Base-by-base conservation (phyloP, 2,888 invertebrate species). In the Enchytraeus crypticus region DNA sequence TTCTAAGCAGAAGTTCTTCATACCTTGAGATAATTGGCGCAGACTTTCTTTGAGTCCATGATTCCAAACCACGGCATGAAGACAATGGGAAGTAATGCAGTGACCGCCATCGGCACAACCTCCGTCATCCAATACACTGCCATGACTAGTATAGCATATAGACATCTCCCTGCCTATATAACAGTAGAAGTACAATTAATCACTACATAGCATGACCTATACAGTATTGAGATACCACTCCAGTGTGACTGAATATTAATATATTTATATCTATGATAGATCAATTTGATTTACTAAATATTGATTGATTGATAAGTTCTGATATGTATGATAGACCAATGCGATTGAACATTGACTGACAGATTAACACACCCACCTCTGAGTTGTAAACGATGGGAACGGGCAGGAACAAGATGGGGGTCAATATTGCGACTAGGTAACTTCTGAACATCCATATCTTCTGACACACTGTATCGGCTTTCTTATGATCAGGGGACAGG, bases 111-210 rank as follows among this genome's bases (percentile, higher is more conserved):
- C 3, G 71, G 71, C 3, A 71, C 53, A 8, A 65, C 69, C 54
- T 71, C 71, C n/a, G 70, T 68, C 62, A 69, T 64, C 71, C 71
- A 71, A 56, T 68, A 71, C 5, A 65, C 51, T 3, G 71, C 71
- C 70, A 71, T 71, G 51, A 71, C 59, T 27, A 70, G 57, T 14
- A 79, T 68, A 3, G 73, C 72, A 66, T 73, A 77, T 5, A 72
- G 74, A 62, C 77, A 77, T 64, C 69, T 62, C 27, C 69, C 70
- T 61, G 72, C 73, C 76, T 77, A 62, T 27, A 61, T n/a, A n/a
- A n/a, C n/a, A n/a, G n/a, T n/a, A n/a, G n/a, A n/a, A n/a, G n/a
- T n/a, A n/a, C n/a, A n/a, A n/a, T n/a, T n/a, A n/a, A n/a, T n/a
- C n/a, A n/a, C n/a, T n/a, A n/a, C n/a, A n/a, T n/a, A n/a, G n/a